These are phyloP conservation scores for Zingel zingel DNA, from an alignment of 2,113 vertebrate species.

Conservation along the genomic window DNA sequence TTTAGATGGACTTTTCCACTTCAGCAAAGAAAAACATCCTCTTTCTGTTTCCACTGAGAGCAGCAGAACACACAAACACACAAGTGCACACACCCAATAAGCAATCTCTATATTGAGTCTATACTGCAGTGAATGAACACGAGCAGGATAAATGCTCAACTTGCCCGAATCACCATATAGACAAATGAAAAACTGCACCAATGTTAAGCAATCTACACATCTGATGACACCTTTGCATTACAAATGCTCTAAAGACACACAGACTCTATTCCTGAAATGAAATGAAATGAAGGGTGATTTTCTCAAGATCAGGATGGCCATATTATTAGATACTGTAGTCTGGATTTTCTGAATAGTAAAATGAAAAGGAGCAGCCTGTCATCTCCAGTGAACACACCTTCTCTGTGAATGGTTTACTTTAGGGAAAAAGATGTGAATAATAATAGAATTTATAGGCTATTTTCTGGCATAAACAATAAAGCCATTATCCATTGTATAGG, in stretches of 20 bases:
- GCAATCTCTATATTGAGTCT: conserved; percentile 62
- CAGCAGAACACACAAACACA: conserved; percentile 46
- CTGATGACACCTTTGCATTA: conserved; percentile 9
- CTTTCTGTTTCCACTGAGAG: conserved; percentile 47
- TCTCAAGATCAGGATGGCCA: not conserved
- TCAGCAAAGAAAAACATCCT: conserved; percentile 59
- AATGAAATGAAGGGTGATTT: conserved; percentile 1
- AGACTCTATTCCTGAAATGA: conserved; percentile 15
- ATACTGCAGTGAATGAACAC: conserved; percentile 53
- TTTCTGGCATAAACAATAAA: not conserved
- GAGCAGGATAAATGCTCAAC: conserved; percentile 12
- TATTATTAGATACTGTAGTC: not conserved
- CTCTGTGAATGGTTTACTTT: not conserved
- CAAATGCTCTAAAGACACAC: not conserved
- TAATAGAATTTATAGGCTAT: not conserved
- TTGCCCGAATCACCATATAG: not conserved
- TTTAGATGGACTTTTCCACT: conserved; percentile 69
- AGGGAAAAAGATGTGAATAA: not conserved
- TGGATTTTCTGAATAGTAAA: not conserved
- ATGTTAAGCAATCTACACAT: not conserved
- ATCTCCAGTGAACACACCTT: conserved; percentile 2
- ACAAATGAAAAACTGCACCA: conserved; percentile 1
- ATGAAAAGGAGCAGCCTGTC: not conserved
- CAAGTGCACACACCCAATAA: conserved; percentile 2
- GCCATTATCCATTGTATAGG: too few relatives aligned